A percentile compares a stretch with the other conserved stretches of the same genome.
Conservation (phyloP, 2,888 invertebrate species). For the Holacanthella duospinosa region DNA sequence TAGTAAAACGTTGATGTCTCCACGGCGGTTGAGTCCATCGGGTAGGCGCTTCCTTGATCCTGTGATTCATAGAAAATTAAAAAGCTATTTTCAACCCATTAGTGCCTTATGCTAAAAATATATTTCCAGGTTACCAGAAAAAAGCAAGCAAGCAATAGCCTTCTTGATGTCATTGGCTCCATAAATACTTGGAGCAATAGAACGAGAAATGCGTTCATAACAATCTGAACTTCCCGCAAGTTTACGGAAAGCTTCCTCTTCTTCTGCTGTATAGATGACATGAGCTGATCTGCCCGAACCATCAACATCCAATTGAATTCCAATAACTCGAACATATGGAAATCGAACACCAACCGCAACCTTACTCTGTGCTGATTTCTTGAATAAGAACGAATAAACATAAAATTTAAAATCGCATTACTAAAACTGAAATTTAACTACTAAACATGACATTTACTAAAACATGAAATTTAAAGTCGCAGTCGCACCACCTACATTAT, state of each 20-base stretch:
- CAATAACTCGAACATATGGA: conserved; percentile 89
- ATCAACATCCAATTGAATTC: conserved; percentile 75
- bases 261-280: conserved; percentile 51
- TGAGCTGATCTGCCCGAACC: conserved; percentile 51
- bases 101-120: background rate
- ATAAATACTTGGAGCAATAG: conserved; percentile 94
- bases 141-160: conserved; percentile 85
- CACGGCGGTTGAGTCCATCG: conserved; percentile 87
- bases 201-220: conserved; percentile 76
- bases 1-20: conserved; percentile 89
- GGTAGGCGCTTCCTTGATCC: conserved; percentile 76
- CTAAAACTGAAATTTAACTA: background rate
- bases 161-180: conserved; percentile 92
- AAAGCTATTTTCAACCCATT: background rate
- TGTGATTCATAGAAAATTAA: conserved; percentile 36
- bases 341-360: conserved; percentile 80
- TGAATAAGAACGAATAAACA: conserved; percentile 13
- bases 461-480: no score
- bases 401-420: background rate
- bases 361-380: conserved; percentile 62
- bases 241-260: conserved; percentile 70
- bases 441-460: background rate
- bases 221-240: conserved; percentile 75
- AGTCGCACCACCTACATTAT: no score
- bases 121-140: conserved; percentile 58